phyloP scores from a whole-genome alignment of 2,113 vertebrate genomes.

The Pseudorasbora parva region DNA sequence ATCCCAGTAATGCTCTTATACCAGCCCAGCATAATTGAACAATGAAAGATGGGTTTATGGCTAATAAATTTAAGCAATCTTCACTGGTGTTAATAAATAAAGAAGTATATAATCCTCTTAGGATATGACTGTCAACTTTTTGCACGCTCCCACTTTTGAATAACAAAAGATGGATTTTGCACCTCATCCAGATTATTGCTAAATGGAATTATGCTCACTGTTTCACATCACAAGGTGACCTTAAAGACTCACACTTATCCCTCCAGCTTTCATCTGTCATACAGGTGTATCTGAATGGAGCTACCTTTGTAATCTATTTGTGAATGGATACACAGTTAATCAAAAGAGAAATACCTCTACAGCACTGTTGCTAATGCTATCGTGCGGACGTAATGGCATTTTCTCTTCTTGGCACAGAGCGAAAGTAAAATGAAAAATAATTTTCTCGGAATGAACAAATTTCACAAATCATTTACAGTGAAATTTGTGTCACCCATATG shows the following conservation, averaged over 20 bases:
- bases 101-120: constrained; percentile 66
- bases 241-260: constrained; percentile 26
- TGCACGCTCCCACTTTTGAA: not conserved
- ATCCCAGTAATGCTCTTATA: constrained; percentile 79
- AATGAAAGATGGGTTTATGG: constrained; percentile 68
- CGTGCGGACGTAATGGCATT: not conserved
- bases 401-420: not conserved
- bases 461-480: not conserved
- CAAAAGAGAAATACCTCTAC: not conserved
- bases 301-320: not conserved
- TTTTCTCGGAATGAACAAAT: not conserved
- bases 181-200: constrained; percentile 44
- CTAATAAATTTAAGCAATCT: constrained; percentile 59
- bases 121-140: constrained; percentile 31
- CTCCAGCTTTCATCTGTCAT: not conserved
- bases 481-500: not conserved
- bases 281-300: not conserved
- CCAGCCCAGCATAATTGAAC: constrained; percentile 70
- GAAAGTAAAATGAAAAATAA: no score
- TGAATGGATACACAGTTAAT: not conserved
- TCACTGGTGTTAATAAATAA: constrained; percentile 67
- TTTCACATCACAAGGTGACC: constrained; percentile 48
- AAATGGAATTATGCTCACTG: constrained; percentile 28
- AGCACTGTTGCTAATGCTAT: not conserved
- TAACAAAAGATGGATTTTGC: constrained; percentile 40